Percentiles rank a stretch among this genome's conserved stretches.
Conservation (phyloP, 2,113 vertebrate genomes). For the Piaya cayana region DNA sequence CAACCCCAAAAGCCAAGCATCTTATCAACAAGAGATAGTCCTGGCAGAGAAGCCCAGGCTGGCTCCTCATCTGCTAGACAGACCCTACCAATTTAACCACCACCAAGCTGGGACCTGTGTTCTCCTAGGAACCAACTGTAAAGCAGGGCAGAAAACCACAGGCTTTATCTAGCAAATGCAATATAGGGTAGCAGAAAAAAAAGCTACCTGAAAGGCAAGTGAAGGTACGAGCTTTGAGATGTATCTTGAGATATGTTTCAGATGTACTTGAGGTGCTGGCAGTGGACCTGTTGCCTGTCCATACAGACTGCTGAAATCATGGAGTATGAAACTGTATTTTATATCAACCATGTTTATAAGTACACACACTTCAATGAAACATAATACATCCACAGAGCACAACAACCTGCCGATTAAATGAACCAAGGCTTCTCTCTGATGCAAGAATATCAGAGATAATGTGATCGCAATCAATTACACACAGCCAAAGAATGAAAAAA, state of each 20-base stretch:
- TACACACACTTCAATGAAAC: rapidly evolving
- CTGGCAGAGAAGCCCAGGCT: not conserved
- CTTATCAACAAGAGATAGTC: rapidly evolving
- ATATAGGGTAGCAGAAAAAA: rapidly evolving
- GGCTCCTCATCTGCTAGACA: not conserved
- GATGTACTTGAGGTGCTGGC: not conserved
- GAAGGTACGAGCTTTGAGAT: not conserved
- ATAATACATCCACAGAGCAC: not conserved
- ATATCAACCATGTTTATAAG: not conserved
- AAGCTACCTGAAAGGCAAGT: not conserved
- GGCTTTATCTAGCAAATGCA: not conserved
- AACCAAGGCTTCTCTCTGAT: not conserved
- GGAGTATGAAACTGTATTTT: not conserved
- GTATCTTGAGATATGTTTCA: not conserved
- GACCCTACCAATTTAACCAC: not conserved
- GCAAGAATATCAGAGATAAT: rapidly evolving
- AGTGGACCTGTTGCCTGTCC: not conserved
- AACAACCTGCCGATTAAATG: rapidly evolving
- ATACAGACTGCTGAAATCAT: not conserved
- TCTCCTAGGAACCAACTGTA: not conserved
- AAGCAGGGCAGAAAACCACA: not conserved
- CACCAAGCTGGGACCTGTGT: not conserved
- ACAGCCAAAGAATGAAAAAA: not conserved
- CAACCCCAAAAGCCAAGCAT: not conserved
- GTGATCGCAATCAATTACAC: not conserved